phyloP scores from a whole-genome alignment of 2,797 vertebrate genomes.

The Zalophus californianus region DNA sequence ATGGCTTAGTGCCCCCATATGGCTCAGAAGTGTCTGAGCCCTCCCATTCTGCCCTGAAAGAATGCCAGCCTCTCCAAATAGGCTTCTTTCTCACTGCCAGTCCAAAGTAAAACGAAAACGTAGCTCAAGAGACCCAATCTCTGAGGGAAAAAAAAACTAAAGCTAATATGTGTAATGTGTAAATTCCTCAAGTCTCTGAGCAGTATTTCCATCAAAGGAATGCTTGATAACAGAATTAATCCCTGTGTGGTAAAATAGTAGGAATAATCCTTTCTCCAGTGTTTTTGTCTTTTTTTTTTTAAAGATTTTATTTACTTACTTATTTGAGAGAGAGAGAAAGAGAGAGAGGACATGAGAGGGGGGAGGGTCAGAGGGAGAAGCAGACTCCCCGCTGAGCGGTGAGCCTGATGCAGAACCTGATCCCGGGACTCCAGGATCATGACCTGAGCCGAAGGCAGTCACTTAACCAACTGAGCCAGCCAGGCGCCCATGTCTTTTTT shows the following conservation, averaged over 20 bases:
- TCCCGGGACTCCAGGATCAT: no score
- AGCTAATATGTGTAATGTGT: background rate
- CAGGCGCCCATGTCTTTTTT: background rate
- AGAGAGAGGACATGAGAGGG: no score
- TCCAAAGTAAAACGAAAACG: background rate
- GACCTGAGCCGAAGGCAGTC: no score
- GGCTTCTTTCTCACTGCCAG: background rate
- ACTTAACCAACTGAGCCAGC: no score
- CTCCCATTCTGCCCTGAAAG: rapidly evolving
- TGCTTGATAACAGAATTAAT: background rate
- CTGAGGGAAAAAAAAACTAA: background rate
- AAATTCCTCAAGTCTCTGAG: background rate
- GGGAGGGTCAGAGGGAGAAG: no score
- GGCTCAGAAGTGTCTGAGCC: background rate
- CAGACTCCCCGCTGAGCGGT: no score
- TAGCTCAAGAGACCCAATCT: background rate
- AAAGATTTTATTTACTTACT: no score
- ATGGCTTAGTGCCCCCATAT: no score
- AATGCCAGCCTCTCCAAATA: background rate
- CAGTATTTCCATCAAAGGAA: background rate
- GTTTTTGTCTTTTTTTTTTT: background rate
- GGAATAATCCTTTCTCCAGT: background rate
- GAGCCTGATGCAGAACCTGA: no score
- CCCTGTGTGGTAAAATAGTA: background rate
- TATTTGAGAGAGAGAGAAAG: no score